Percentiles rank a stretch among this genome's conserved stretches.
Evolutionary conservation across 2,113 vertebrate species (phyloP).

Genomic region (Felis chaus): DNA sequence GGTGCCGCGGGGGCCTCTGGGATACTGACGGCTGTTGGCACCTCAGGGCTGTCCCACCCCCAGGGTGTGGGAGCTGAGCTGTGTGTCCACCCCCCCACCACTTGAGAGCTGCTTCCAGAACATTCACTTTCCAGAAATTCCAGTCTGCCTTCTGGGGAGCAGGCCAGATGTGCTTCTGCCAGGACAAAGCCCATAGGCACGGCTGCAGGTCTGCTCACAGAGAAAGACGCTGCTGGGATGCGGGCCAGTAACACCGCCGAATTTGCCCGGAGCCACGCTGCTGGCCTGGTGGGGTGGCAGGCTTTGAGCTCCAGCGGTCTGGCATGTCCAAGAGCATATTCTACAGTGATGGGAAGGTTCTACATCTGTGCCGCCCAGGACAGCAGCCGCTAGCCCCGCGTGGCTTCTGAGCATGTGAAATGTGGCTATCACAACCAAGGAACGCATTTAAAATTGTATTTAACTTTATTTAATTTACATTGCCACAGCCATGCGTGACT

Average conservation of each 20-base stretch:
- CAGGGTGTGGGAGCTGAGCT: accelerated
- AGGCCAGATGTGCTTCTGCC: not conserved
- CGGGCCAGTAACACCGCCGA: accelerated
- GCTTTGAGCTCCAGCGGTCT: not conserved
- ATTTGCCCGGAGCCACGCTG: accelerated
- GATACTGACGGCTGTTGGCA: accelerated
- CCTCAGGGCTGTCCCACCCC: accelerated
- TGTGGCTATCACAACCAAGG: not conserved
- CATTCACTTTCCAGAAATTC: not conserved
- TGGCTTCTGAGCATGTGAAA: too few species aligned
- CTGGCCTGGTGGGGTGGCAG: accelerated
- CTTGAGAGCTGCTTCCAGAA: accelerated
- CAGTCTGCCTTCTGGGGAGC: too few species aligned
- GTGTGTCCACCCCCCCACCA: too few species aligned
- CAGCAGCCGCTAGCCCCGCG: not conserved
- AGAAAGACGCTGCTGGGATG: accelerated
- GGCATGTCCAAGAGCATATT: accelerated
- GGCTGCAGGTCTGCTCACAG: not conserved
- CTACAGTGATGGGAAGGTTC: accelerated
- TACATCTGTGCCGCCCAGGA: accelerated
- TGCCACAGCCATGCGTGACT: accelerated
- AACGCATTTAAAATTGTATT: not conserved
- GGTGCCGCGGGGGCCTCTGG: accelerated
- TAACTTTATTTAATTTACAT: not conserved
- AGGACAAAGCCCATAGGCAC: not conserved